A percentile compares a stretch with the other conserved stretches of the same genome.
These are phyloP conservation scores for Sisyra nigra DNA, from an alignment of 2,888 invertebrate species.

Conservation along the genomic window DNA sequence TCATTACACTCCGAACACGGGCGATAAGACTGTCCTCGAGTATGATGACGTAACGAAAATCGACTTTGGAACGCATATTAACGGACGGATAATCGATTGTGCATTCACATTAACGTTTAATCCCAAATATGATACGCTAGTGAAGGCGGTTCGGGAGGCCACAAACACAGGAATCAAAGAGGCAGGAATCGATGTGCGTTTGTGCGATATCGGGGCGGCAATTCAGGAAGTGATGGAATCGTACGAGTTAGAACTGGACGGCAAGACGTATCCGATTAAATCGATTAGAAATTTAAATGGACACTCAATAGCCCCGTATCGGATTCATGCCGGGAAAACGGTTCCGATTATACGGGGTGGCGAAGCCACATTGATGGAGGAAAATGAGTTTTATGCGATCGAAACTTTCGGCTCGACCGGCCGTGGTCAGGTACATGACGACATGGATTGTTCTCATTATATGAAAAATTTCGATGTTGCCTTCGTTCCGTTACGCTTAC, in stretches of 20 bases:
- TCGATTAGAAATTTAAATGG: constrained; percentile 97
- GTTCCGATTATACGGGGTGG: constrained; percentile 99
- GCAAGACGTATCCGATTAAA: constrained; percentile 90
- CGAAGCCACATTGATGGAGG: constrained; percentile 96
- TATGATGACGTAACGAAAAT: constrained; percentile 98
- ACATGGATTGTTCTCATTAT: constrained; percentile 98
- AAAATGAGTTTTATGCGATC: constrained; percentile 97
- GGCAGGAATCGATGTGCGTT: constrained; percentile 90
- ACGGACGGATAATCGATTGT: constrained; percentile 96
- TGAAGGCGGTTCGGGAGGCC: constrained; percentile 93
- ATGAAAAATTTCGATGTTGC: constrained; percentile 96
- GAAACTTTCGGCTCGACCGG: constrained; percentile 99
- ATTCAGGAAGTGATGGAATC: constrained; percentile 99
- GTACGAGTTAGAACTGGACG: constrained; percentile 94
- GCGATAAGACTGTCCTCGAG: constrained; percentile 84
- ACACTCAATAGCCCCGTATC: constrained; percentile 98
- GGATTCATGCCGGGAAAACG: constrained; percentile 95
- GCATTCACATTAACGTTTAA: constrained; percentile 97
- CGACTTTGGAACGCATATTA: constrained; percentile 96
- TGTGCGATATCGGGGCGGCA: constrained; percentile 92
- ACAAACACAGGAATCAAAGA: constrained; percentile 95
- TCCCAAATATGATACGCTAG: constrained; percentile 83
- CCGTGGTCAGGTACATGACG: constrained; percentile 86
- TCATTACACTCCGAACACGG: constrained; percentile 98
- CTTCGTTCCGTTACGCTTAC: constrained; percentile 70